phyloP scores from a whole-genome alignment of 1,140 invertebrate species.

The Microplitis mediator region DNA sequence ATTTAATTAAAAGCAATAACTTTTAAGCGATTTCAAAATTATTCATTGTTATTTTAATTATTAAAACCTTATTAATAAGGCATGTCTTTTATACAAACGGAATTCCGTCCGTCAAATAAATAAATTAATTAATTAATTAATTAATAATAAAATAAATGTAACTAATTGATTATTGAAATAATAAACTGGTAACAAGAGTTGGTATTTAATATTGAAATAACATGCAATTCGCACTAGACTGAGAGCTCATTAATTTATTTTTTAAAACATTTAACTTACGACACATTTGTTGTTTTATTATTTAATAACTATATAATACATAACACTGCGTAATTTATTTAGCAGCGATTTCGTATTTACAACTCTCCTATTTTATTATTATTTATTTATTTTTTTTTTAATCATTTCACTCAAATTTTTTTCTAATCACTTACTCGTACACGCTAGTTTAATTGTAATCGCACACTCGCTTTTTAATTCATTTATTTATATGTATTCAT shows the following conservation, averaged over 20 bases:
- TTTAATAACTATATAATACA: constrained; percentile 39
- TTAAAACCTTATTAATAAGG: too few relatives aligned
- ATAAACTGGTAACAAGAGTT: too few relatives aligned
- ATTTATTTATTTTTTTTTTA: constrained; percentile 24
- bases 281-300: constrained; percentile 19
- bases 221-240: too few relatives aligned
- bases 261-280: constrained; percentile 29
- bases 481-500: not conserved
- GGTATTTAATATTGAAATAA: not conserved
- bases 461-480: not conserved
- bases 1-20: too few relatives aligned
- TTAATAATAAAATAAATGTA: too few relatives aligned
- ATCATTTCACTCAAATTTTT: constrained; percentile 7
- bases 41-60: too few relatives aligned
- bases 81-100: too few relatives aligned
- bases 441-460: not conserved
- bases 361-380: constrained; percentile 32
- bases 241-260: not conserved
- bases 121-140: too few relatives aligned
- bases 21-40: too few relatives aligned
- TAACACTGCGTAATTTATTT: constrained; percentile 35
- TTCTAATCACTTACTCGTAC: constrained; percentile 11
- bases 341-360: constrained; percentile 38
- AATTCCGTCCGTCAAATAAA: too few relatives aligned
- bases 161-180: too few relatives aligned